Conservation (phyloP, 2,113 vertebrate genomes). For the Prunella fulvescens region DNA sequence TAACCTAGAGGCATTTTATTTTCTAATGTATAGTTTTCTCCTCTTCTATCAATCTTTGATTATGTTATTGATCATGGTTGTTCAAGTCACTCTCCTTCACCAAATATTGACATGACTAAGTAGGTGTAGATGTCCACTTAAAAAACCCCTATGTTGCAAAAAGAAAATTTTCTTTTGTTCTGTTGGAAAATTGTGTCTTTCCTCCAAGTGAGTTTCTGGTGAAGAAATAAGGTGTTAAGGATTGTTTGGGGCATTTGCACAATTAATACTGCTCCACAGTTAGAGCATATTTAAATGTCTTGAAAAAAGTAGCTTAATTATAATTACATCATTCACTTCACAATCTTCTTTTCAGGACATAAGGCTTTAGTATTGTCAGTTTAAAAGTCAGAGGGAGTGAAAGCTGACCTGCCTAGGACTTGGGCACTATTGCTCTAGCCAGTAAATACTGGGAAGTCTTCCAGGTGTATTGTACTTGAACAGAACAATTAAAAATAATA, state of each 20-base stretch:
- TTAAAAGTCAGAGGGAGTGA: not conserved
- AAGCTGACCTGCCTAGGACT: not conserved
- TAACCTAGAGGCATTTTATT: not conserved
- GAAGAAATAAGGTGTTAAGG: not conserved
- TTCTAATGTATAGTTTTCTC: not conserved
- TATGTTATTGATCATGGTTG: not conserved
- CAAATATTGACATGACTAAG: not conserved
- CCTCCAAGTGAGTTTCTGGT: not conserved
- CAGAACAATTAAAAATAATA: not conserved
- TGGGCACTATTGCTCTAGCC: not conserved
- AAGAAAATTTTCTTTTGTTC: not conserved
- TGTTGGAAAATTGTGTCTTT: conserved; percentile 1
- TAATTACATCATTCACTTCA: not conserved
- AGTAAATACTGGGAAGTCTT: not conserved
- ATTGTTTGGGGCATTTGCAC: not conserved
- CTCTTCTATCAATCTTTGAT: not conserved
- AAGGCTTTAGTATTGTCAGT: not conserved
- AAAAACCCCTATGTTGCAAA: not conserved
- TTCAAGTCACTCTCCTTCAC: not conserved
- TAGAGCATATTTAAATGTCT: not conserved
- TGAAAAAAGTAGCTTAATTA: not conserved
- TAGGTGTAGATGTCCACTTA: not conserved
- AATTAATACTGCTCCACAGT: not conserved
- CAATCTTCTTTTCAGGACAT: not conserved
- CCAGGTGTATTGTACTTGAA: not conserved